A percentile compares a stretch with the other conserved stretches of the same genome.
Conservation (phyloP, 2,113 vertebrate genomes). For the Hypanus sabinus region DNA sequence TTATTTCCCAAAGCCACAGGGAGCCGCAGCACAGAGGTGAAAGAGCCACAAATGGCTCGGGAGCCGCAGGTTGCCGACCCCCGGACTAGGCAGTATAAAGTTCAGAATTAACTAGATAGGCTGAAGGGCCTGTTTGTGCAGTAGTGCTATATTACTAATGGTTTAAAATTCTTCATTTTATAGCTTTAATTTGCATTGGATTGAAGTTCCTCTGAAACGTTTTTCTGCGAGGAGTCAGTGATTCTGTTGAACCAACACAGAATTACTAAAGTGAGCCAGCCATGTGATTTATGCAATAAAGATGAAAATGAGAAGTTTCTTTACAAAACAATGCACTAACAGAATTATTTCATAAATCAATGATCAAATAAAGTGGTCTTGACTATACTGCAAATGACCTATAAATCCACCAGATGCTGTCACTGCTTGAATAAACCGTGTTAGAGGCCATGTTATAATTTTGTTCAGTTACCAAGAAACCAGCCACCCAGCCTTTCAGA, state of each 20-base stretch:
- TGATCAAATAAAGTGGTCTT: neutral
- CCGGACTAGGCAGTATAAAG: too few relatives aligned
- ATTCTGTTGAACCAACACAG: neutral
- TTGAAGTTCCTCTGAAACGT: neutral
- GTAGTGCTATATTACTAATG: too few relatives aligned
- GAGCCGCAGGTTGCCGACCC: too few relatives aligned
- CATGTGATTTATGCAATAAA: neutral
- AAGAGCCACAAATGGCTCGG: too few relatives aligned
- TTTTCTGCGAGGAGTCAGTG: neutral
- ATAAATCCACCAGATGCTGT: neutral
- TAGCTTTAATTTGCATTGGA: neutral
- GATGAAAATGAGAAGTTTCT: neutral
- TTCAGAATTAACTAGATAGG: too few relatives aligned
- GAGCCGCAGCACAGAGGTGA: too few relatives aligned
- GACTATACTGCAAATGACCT: neutral
- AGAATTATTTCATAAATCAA: neutral
- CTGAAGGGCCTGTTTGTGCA: too few relatives aligned
- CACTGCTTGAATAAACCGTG: neutral
- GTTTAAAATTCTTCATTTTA: neutral
- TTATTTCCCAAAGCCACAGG: too few relatives aligned
- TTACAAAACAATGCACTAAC: neutral
- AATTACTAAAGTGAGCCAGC: neutral
- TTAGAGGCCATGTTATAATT: neutral
- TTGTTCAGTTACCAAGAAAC: constrained; percentile 13
- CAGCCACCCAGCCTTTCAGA: neutral